Conservation (phyloP, 1,140 invertebrate species). For the Camponotus floridanus region DNA sequence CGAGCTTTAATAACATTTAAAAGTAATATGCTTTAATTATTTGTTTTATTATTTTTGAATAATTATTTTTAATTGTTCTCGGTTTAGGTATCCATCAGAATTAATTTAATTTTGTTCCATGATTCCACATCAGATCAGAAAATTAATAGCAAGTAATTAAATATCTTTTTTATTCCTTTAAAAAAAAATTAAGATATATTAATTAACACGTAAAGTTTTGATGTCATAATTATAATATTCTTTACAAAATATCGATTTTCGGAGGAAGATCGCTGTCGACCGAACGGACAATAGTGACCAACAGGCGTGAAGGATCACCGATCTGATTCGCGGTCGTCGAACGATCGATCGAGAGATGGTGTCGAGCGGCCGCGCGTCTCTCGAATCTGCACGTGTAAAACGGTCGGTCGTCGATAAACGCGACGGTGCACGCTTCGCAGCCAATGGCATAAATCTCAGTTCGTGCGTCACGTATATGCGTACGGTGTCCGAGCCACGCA, state of each 20-base stretch:
- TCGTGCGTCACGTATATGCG: slow-evolving; percentile 74
- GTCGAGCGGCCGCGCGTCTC: slow-evolving; percentile 43
- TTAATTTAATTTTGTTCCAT: not conserved
- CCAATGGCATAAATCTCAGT: slow-evolving; percentile 78
- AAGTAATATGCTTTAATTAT: not conserved
- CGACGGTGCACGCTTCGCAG: slow-evolving; percentile 69
- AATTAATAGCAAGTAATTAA: not conserved
- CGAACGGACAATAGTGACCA: not conserved
- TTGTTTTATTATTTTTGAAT: not conserved
- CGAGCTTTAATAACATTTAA: too few species aligned
- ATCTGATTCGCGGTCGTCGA: slow-evolving; percentile 28
- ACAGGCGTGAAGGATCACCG: slow-evolving; percentile 17
- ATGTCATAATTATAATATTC: not conserved
- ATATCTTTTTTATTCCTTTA: not conserved
- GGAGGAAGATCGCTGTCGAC: not conserved
- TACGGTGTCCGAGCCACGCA: slow-evolving; percentile 75
- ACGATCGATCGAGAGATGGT: slow-evolving; percentile 43
- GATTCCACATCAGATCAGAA: not conserved
- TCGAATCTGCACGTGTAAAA: slow-evolving; percentile 61
- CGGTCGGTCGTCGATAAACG: slow-evolving; percentile 67
- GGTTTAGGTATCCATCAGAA: not conserved
- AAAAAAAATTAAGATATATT: not conserved
- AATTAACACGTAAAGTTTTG: not conserved
- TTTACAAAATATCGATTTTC: not conserved
- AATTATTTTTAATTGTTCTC: not conserved